A percentile compares a stretch with the other conserved stretches of the same genome.
These are phyloP conservation scores for Aromia moschata DNA, from an alignment of 2,888 invertebrate genomes.

Conservation along the genomic window DNA sequence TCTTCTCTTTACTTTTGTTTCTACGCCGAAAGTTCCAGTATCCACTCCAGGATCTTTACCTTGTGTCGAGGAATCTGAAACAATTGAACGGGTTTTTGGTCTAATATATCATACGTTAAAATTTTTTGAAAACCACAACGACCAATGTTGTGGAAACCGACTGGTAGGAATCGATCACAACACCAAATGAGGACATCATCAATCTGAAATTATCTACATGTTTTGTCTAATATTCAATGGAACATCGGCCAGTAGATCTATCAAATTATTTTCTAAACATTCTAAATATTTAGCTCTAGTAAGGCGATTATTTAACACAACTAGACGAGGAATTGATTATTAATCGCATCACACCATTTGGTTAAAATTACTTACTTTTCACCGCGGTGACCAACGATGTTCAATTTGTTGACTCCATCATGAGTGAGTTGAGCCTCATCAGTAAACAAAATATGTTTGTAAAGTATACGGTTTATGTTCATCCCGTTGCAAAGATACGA, in stretches of 20 bases:
- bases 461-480: neutral
- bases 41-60: too few relatives aligned
- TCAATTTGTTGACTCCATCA: slow-evolving; percentile 8
- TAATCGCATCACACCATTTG: neutral
- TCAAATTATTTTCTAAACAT: neutral
- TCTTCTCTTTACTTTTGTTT: too few relatives aligned
- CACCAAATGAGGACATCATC: neutral
- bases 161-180: neutral
- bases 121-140: neutral
- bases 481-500: neutral
- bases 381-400: slow-evolving; percentile 9
- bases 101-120: too few relatives aligned
- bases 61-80: too few relatives aligned
- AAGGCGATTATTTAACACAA: neutral
- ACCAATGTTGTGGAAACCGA: neutral
- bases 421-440: slow-evolving; percentile 3
- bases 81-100: too few relatives aligned
- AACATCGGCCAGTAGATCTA: neutral
- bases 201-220: neutral
- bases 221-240: neutral
- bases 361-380: slow-evolving; percentile 1
- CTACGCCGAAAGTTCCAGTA: too few relatives aligned
- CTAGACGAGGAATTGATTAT: slow-evolving; percentile 2
- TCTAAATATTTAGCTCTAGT: slow-evolving; percentile 3
- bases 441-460: neutral